These are phyloP conservation scores for Platycnemis pennipes DNA, from an alignment of 2,888 invertebrate genomes.

Conservation along the genomic window DNA sequence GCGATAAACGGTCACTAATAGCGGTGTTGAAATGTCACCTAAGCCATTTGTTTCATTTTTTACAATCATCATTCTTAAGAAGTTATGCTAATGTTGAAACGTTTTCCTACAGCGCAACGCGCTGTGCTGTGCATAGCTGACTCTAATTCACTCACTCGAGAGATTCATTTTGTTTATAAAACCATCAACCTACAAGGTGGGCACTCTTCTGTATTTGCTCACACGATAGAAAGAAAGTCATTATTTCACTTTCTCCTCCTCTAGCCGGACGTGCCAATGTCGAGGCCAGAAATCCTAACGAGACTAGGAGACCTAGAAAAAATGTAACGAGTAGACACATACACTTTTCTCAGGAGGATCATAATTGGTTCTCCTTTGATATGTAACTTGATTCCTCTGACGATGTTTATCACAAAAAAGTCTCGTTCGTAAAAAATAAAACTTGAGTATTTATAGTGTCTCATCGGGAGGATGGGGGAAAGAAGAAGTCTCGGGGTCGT, in stretches of 20 bases:
- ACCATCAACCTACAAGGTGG: background rate
- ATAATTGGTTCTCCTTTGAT: slow-evolving; percentile 50
- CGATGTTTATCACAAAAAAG: slow-evolving; percentile 56
- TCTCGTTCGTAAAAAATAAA: background rate
- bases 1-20: too few species aligned
- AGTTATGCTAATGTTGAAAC: too few species aligned
- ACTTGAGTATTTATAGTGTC: slow-evolving; percentile 63
- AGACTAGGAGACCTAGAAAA: background rate
- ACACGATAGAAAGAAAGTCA: background rate
- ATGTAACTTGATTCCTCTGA: slow-evolving; percentile 57
- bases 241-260: background rate
- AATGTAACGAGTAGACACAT: background rate
- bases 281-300: background rate
- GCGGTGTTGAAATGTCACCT: too few species aligned
- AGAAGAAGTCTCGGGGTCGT: slow-evolving; percentile 50
- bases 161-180: background rate
- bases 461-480: slow-evolving; percentile 34
- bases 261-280: background rate
- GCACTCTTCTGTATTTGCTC: background rate
- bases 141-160: background rate
- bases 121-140: background rate
- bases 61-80: too few species aligned
- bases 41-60: too few species aligned
- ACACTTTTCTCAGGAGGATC: background rate
- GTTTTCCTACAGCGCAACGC: background rate